Evolutionary conservation across 2,113 vertebrate species (phyloP).

Genomic region (Argyrosomus japonicus): DNA sequence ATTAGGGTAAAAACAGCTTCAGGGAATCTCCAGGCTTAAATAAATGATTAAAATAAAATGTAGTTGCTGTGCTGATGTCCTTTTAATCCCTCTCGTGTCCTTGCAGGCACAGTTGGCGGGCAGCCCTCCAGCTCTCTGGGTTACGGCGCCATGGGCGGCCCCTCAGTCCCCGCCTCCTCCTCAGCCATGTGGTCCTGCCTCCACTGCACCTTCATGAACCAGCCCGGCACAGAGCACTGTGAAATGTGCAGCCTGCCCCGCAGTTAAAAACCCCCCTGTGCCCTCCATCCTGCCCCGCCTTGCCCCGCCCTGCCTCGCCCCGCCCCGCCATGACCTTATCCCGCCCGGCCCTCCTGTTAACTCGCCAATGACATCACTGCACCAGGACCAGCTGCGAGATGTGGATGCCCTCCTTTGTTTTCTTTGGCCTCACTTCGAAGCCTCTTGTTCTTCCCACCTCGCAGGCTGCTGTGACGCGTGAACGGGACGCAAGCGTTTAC

Average conservation of each 20-base stretch:
- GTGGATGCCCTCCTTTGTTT: slow-evolving; percentile 19
- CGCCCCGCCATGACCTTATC: slow-evolving; percentile 19
- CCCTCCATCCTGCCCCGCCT: not conserved
- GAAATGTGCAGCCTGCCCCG: slow-evolving; percentile 99
- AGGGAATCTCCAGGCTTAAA: too few species aligned
- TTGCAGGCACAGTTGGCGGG: slow-evolving; percentile 92
- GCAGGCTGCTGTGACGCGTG: slow-evolving; percentile 59
- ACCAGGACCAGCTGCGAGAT: slow-evolving; percentile 71
- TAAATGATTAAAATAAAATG: too few species aligned
- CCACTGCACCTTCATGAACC: slow-evolving; percentile 99
- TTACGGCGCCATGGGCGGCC: slow-evolving; percentile 89
- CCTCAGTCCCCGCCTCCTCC: slow-evolving; percentile 79
- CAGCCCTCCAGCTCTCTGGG: slow-evolving; percentile 90
- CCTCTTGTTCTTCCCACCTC: slow-evolving; percentile 38
- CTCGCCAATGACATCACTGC: slow-evolving; percentile 43
- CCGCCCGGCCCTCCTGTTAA: slow-evolving; percentile 21
- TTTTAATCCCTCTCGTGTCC: not conserved
- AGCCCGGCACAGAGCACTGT: slow-evolving; percentile 96
- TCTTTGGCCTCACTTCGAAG: not conserved
- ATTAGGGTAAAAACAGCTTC: too few species aligned
- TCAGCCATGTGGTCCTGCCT: slow-evolving; percentile 95
- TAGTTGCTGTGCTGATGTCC: not conserved
- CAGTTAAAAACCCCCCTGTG: slow-evolving; percentile 78
- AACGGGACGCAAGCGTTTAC: slow-evolving; percentile 67
- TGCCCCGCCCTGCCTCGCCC: not conserved